Evolutionary conservation across 2,113 vertebrate species (phyloP), one percentile per base, ranked within the genome.

Genomic region (Emydura subglobosa): DNA sequence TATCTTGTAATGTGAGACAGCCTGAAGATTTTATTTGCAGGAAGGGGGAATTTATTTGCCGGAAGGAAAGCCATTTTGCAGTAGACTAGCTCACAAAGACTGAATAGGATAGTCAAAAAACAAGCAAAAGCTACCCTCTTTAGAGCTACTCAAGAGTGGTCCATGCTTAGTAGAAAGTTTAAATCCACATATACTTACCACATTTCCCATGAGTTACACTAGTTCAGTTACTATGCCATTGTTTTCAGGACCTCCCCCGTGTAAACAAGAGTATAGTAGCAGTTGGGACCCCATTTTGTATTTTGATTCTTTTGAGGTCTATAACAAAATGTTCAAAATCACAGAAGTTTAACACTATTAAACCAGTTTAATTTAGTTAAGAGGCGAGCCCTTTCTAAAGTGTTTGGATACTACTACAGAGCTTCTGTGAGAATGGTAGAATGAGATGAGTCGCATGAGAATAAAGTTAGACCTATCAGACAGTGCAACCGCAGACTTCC

Each of bases 181-280:
- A 3, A 22, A 82, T 17, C 22, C n/a, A 39, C 83, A 76, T 17
- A 14, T 87, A 53, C 49, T 76, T 39, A 14, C 31, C 2, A 2
- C 1, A 22, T 27, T 74, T 44, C 6, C 16, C 3, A 22, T 14
- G 19, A 39, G 31, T 57, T 42, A 57, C 21, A 9, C 55, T 49
- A 31, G 8, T 82, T 50, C 68, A 82, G 44, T 47, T 44, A 10
- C 74, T 80, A 85, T 53, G 5, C 22, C 8, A 39, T 17, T 39
- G 34, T 39, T 21, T 8, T 9, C 25, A 61, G 1, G 1, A 7
- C 0, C 4, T 8, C 10, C 89, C 79, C 82, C 25, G 51, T 4
- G 44, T 0, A 4, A 5, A 80, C 79, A 91, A 10, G 34, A 93
- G 50, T 31, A 61, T 8, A 72, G 39, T 1, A 91, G 2, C 10